phyloP scores from a whole-genome alignment of 1,140 invertebrate species.

The Drosophila ogumai region DNA sequence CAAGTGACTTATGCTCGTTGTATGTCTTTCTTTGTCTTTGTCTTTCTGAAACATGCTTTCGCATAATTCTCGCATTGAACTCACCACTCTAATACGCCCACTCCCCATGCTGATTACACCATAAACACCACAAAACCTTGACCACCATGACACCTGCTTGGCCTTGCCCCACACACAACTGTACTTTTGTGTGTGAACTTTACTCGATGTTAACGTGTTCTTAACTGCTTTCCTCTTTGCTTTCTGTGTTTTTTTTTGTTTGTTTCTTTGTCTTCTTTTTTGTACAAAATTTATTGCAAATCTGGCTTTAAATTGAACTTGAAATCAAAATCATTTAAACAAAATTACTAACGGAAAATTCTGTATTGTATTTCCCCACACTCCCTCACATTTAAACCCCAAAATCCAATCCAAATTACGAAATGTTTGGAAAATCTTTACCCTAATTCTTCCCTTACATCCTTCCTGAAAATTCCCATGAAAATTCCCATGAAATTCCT shows the following conservation, averaged over 20 bases:
- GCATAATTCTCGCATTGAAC: conserved; percentile 65
- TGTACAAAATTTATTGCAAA: conserved; percentile 53
- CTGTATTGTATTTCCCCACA: conserved; percentile 50
- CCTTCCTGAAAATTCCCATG: background rate
- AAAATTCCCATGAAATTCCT: background rate
- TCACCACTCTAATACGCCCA: conserved; percentile 25
- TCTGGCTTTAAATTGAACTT: conserved; percentile 57
- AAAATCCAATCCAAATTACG: conserved; percentile 6
- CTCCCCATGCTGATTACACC: conserved; percentile 5
- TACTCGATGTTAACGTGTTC: background rate
- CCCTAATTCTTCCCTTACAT: background rate
- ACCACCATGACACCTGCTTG: conserved; percentile 17
- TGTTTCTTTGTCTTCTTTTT: conserved; percentile 2
- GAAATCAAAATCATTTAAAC: conserved; percentile 35
- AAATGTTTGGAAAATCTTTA: background rate
- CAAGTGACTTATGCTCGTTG: conserved; percentile 84
- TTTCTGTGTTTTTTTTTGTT: conserved; percentile 4
- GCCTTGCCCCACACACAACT: conserved; percentile 12
- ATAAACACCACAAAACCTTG: conserved; percentile 1
- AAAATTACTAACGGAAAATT: conserved; percentile 81
- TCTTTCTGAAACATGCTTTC: conserved; percentile 75
- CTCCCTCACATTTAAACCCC: background rate
- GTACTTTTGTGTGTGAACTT: conserved; percentile 2
- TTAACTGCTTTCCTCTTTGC: conserved; percentile 19
- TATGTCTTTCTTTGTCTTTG: conserved; percentile 82